Evolutionary conservation across 2,888 invertebrate genomes (phyloP), one percentile per base, ranked within the genome.

Genomic region (Prosapia bicincta): DNA sequence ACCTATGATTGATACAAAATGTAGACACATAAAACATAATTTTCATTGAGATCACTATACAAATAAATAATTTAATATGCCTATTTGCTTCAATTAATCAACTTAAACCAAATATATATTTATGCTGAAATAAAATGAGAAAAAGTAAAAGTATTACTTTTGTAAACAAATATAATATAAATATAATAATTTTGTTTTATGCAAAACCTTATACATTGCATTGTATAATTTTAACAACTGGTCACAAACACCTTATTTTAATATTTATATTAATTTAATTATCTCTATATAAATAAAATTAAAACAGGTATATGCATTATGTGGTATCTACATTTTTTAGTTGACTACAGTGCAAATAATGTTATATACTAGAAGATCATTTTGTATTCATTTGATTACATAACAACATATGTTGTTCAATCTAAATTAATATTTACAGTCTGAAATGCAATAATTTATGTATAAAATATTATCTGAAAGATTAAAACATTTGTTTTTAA

Each of bases 391-490:
- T 38, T 38, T 38, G 9, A 38, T 38, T 13, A 54, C 54, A 54
- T 13, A 20, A 20, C n/a, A 54, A 54, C 5, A 10, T 54, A n/a
- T 54, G 54, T 20, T 54, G 54, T 20, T 54, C 54, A 54, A 20
- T 54, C 20, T 54, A 54, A 5, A 38, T 38, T 13, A 20, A n/a
- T 54, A 54, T 54, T 54, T 54, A 54, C 54, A 54, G 54, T 20
- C 32, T 69, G 69, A 74, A 74, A 74, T 74, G 69, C 69, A 74
- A 69, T 69, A 69, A 43, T 74, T 66, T 74, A 69, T 74, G 69
- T 74, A 69, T 74, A 74, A 69, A 73, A 73, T 73, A 73, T 73
- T 20, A 54, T 54, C 20, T 54, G 54, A 54, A 54, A 20, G 54
- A 5, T 54, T 54, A 54, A 54, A 54, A 54, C 54, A n/a, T 20